phyloP scores from a whole-genome alignment of 2,888 invertebrate species.

The Saturnia pavonia region DNA sequence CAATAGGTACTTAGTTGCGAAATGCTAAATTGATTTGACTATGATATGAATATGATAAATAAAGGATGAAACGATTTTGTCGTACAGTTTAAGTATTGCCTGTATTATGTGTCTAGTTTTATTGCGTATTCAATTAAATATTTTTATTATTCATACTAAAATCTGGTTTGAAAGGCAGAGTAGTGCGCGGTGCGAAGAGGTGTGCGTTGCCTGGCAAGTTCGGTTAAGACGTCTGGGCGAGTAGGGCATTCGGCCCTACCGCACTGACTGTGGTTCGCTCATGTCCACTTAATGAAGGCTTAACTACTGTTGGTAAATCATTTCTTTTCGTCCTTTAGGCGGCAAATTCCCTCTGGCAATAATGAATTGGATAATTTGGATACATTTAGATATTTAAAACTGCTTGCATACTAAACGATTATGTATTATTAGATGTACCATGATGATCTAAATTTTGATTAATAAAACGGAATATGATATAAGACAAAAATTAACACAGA shows the following conservation, averaged over 20 bases:
- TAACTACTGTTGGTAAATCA: slow-evolving; percentile 75
- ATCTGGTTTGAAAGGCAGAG: slow-evolving; percentile 5
- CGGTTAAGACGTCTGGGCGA: slow-evolving; percentile 56
- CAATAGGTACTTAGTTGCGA: not conserved
- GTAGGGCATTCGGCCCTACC: slow-evolving; percentile 58
- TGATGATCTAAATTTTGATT: not conserved
- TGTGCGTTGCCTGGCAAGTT: slow-evolving; percentile 10
- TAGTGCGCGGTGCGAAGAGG: not conserved
- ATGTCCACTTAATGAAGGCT: slow-evolving; percentile 70
- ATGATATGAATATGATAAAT: not conserved
- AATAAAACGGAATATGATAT: not conserved
- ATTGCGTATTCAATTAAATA: not conserved
- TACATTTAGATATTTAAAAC: slow-evolving; percentile 6
- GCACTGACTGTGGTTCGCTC: slow-evolving; percentile 53
- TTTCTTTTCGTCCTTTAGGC: slow-evolving; percentile 50
- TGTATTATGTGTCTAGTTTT: not conserved
- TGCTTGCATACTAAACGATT: slow-evolving; percentile 10
- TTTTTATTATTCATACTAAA: not conserved
- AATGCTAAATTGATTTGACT: not conserved
- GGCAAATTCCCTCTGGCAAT: slow-evolving; percentile 29
- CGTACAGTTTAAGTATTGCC: not conserved
- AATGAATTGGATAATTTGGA: slow-evolving; percentile 39
- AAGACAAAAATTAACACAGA: not conserved
- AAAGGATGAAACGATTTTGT: not conserved
- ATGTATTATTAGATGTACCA: not conserved